phyloP scores from a whole-genome alignment of 2,888 invertebrate species.

The Electrophaes corylata region DNA sequence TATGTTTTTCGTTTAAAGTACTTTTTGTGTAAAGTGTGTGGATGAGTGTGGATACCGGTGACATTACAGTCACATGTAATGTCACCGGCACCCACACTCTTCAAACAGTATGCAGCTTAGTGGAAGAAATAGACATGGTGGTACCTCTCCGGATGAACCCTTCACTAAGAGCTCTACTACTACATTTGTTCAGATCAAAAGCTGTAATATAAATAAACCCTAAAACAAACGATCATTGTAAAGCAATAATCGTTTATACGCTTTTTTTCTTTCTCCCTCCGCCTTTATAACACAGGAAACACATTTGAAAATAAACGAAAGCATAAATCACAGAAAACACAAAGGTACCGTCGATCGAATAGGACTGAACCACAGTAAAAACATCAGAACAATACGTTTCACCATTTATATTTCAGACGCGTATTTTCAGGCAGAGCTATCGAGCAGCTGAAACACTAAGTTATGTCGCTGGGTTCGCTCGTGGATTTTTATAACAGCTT shows the following conservation, averaged over 20 bases:
- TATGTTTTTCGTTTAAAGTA: no score
- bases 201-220: background rate
- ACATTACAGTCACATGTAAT: no score
- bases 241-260: conserved; percentile 1
- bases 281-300: background rate
- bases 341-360: conserved; percentile 12
- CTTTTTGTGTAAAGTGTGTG: no score
- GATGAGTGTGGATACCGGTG: no score
- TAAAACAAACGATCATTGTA: background rate
- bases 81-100: no score
- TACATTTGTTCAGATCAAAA: background rate
- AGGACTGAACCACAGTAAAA: conserved; percentile 12
- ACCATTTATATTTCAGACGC: conserved; percentile 5
- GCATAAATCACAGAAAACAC: conserved; percentile 5
- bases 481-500: background rate
- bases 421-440: conserved; percentile 1
- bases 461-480: background rate
- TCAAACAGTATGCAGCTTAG: no score
- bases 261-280: background rate
- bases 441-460: background rate
- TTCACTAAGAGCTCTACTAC: no score
- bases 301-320: conserved; percentile 2
- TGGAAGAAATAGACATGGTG: no score
- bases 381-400: conserved; percentile 13
- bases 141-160: no score